These are phyloP conservation scores for Tryphoninae sp. DNA, from an alignment of 2,888 invertebrate species.

Conservation along the genomic window DNA sequence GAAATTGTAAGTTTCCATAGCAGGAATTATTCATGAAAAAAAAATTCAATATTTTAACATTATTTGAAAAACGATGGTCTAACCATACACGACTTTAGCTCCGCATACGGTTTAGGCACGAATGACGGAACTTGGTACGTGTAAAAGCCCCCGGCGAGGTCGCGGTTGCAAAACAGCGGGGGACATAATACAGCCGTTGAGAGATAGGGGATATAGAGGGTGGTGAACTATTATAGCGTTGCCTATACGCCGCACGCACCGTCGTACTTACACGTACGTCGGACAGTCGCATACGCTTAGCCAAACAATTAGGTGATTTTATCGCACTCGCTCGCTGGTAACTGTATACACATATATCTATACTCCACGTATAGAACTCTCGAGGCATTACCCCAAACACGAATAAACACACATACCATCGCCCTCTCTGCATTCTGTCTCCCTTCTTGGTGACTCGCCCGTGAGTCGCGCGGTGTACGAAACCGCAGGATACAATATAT, in stretches of 20 bases:
- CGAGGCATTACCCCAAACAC: constrained; percentile 41
- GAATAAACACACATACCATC: constrained; percentile 59
- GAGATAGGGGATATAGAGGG: constrained; percentile 29
- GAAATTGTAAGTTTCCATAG: too few relatives aligned
- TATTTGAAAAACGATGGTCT: background rate
- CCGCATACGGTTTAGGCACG: constrained; percentile 10
- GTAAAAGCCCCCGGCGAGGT: constrained; percentile 41
- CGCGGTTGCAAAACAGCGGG: constrained; percentile 46
- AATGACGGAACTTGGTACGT: constrained; percentile 43
- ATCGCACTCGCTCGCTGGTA: constrained; percentile 75
- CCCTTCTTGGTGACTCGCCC: constrained; percentile 67
- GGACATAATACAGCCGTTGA: constrained; percentile 50
- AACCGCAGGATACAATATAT: constrained; percentile 61
- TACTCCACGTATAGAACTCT: background rate
- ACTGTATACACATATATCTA: constrained; percentile 38
- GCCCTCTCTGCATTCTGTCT: constrained; percentile 73
- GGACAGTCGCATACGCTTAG: constrained; percentile 81
- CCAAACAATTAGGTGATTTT: constrained; percentile 81
- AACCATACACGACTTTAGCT: background rate
- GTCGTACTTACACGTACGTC: constrained; percentile 62
- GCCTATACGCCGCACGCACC: background rate
- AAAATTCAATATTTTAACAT: background rate
- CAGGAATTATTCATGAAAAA: too few relatives aligned
- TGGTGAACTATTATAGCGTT: constrained; percentile 41
- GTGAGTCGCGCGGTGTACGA: constrained; percentile 52